Conservation (phyloP, 2,113 vertebrate genomes). For the Aramus guarauna region DNA sequence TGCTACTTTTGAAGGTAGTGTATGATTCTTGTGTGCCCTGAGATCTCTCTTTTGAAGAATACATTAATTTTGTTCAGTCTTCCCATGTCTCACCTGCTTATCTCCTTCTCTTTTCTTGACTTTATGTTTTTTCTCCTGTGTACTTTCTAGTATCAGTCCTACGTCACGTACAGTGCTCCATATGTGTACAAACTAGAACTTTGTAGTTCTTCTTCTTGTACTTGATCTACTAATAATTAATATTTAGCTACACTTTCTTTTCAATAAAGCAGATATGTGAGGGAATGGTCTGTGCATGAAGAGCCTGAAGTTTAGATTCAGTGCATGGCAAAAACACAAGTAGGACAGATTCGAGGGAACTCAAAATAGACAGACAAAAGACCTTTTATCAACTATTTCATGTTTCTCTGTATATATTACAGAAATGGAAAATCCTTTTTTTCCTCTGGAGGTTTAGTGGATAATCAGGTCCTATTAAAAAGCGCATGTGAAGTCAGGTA, state of each 20-base stretch:
- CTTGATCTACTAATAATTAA: not conserved
- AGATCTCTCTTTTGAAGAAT: not conserved
- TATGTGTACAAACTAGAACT: not conserved
- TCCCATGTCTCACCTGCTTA: not conserved
- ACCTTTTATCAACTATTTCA: not conserved
- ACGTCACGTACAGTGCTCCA: not conserved
- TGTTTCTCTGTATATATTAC: not conserved
- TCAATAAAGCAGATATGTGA: not conserved
- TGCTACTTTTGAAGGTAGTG: not conserved
- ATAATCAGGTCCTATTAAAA: not conserved
- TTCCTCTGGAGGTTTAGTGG: not conserved
- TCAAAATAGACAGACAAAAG: not conserved
- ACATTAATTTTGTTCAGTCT: not conserved
- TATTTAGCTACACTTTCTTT: not conserved
- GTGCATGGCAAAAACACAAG: not conserved
- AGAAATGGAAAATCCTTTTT: not conserved
- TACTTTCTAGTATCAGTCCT: not conserved
- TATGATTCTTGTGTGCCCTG: not conserved
- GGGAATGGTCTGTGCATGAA: not conserved
- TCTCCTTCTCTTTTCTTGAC: not conserved
- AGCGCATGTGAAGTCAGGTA: not conserved
- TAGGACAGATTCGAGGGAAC: not conserved
- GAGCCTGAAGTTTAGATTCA: not conserved
- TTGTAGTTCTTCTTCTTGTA: not conserved
- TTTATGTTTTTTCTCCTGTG: not conserved